These are phyloP conservation scores for Brachionus sp. DNA, from an alignment of 1,140 invertebrate species.

Conservation along the genomic window DNA sequence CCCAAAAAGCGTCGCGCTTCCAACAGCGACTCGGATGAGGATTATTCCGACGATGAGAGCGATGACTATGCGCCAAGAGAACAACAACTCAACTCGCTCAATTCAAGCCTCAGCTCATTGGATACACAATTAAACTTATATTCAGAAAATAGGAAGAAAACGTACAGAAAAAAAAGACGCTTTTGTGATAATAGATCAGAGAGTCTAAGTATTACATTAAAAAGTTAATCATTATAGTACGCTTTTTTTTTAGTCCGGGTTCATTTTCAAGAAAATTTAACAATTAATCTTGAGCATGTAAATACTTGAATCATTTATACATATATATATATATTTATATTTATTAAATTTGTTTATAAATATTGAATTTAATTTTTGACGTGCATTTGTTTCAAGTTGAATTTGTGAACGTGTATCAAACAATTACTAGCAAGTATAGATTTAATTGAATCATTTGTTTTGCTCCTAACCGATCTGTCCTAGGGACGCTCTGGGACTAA, in stretches of 20 bases:
- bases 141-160: neutral
- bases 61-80: neutral
- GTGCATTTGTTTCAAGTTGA: neutral
- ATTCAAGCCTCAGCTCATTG: neutral
- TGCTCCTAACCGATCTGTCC: neutral
- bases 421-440: neutral
- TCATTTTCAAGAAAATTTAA: neutral
- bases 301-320: neutral
- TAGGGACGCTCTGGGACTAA: neutral
- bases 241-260: neutral
- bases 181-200: neutral
- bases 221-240: neutral
- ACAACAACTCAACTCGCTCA: neutral
- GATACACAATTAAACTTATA: neutral
- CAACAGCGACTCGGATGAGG: neutral
- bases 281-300: neutral
- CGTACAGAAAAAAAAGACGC: neutral
- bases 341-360: conserved; percentile 1
- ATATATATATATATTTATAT: neutral
- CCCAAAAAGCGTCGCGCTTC: neutral
- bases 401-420: neutral
- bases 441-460: neutral
- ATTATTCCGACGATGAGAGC: neutral
- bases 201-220: conserved; percentile 21
- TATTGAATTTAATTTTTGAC: neutral